Percentiles rank a stretch among this genome's conserved stretches.
phyloP scores from a whole-genome alignment of 2,797 vertebrate species.

The Taenioides sp. region DNA sequence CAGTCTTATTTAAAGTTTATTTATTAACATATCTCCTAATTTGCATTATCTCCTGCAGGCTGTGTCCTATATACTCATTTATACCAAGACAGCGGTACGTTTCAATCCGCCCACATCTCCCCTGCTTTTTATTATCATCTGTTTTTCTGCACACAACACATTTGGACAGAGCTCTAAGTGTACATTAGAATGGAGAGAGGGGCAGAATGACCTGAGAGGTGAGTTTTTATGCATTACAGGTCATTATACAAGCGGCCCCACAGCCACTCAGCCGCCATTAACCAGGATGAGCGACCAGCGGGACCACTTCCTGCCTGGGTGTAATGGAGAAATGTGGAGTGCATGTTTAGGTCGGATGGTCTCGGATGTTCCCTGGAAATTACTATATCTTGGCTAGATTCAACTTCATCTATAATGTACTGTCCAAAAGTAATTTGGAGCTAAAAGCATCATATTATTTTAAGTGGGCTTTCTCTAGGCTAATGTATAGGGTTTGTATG shows the following conservation, averaged over 20 bases:
- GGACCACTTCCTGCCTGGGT: conserved; percentile 53
- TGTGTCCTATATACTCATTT: neutral
- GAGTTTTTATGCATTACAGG: conserved; percentile 65
- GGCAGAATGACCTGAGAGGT: conserved; percentile 55
- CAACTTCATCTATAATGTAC: conserved; percentile 45
- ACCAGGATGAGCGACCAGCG: conserved; percentile 58
- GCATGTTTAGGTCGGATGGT: conserved; percentile 52
- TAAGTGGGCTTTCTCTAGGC: conserved; percentile 40
- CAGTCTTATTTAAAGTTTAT: neutral
- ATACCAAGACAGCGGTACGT: neutral
- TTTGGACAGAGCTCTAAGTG: conserved; percentile 58
- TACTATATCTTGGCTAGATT: conserved; percentile 26
- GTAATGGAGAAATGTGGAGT: conserved; percentile 61
- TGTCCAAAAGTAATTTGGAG: conserved; percentile 39
- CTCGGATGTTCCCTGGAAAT: conserved; percentile 58
- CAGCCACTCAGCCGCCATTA: conserved; percentile 71
- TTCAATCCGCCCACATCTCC: conserved; percentile 7
- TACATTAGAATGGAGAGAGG: conserved; percentile 54
- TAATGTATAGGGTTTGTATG: no score
- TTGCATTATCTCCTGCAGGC: neutral
- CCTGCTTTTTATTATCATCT: conserved; percentile 7
- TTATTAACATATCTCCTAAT: neutral
- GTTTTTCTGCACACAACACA: conserved; percentile 30
- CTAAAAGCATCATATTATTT: conserved; percentile 35
- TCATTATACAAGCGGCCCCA: conserved; percentile 63